Percentiles rank a stretch among this genome's conserved stretches.
phyloP scores from a whole-genome alignment of 2,888 invertebrate genomes.

The Peribatodes rhomboidaria region DNA sequence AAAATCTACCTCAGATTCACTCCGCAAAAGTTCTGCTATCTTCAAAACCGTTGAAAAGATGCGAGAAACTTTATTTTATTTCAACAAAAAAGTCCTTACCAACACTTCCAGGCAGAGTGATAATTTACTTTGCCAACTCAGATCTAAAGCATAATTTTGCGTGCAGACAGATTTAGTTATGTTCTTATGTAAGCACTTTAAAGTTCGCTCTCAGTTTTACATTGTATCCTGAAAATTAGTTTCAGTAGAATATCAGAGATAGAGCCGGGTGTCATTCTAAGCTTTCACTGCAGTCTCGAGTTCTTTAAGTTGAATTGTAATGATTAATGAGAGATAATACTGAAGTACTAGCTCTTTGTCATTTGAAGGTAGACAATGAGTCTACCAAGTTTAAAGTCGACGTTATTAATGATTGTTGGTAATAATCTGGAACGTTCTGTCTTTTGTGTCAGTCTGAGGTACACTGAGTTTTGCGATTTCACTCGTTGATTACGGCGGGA shows the following conservation, averaged over 20 bases:
- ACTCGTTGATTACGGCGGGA: too few relatives aligned
- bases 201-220: constrained; percentile 68
- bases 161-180: constrained; percentile 29
- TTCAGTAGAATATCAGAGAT: constrained; percentile 70
- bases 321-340: constrained; percentile 39
- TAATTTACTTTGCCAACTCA: constrained; percentile 45
- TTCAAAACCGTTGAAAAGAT: constrained; percentile 60
- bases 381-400: constrained; percentile 32
- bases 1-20: constrained; percentile 50
- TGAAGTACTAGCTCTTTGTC: constrained; percentile 25
- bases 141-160: constrained; percentile 50
- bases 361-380: constrained; percentile 35
- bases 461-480: too few relatives aligned
- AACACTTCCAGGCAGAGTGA: constrained; percentile 33
- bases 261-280: constrained; percentile 56
- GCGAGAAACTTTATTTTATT: constrained; percentile 60
- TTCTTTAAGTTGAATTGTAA: constrained; percentile 36
- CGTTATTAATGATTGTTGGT: constrained; percentile 27
- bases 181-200: constrained; percentile 20
- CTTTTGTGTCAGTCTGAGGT: constrained; percentile 5
- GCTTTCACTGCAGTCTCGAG: constrained; percentile 41
- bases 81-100: constrained; percentile 42
- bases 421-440: constrained; percentile 8
- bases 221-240: constrained; percentile 75
- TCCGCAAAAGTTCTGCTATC: constrained; percentile 63